Percentiles rank a stretch among this genome's conserved stretches.
These are phyloP conservation scores for Hydropsyche tenuis DNA, from an alignment of 1,140 invertebrate genomes.

Conservation along the genomic window DNA sequence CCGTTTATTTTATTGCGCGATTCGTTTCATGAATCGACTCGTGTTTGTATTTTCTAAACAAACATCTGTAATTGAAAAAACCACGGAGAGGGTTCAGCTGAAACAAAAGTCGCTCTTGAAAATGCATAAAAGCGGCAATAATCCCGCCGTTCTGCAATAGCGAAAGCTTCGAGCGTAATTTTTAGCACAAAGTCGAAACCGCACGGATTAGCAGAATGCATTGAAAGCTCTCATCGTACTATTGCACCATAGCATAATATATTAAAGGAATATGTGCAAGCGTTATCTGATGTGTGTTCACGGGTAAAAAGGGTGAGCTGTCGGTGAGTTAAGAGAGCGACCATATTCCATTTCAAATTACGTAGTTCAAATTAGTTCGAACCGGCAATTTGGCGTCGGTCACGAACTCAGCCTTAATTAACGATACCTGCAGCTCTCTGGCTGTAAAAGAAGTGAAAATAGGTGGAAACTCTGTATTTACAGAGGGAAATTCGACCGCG, in stretches of 20 bases:
- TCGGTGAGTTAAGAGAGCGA: constrained; percentile 1
- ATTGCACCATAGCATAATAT: background rate
- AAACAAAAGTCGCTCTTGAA: too few relatives aligned
- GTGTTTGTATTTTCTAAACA: too few relatives aligned
- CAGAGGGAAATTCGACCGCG: constrained; percentile 36
- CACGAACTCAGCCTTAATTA: constrained; percentile 49
- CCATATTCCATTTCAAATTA: constrained; percentile 42
- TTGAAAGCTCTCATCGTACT: background rate
- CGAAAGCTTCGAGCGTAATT: background rate
- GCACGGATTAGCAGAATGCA: background rate
- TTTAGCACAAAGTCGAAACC: background rate
- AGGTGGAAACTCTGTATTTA: constrained; percentile 37
- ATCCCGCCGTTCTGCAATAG: background rate
- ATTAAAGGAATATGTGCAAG: too few relatives aligned
- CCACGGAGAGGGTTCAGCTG: too few relatives aligned
- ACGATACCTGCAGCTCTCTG: constrained; percentile 37
- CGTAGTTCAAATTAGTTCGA: constrained; percentile 48
- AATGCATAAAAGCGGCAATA: too few relatives aligned
- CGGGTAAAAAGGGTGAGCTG: background rate
- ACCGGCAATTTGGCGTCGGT: constrained; percentile 44
- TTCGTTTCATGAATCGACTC: too few relatives aligned
- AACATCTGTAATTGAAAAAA: too few relatives aligned
- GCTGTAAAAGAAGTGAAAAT: constrained; percentile 22
- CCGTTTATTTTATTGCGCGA: too few relatives aligned
- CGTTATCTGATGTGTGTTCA: constrained; percentile 42